Evolutionary conservation across 2,797 vertebrate genomes (phyloP).

Genomic region (Gambusia yucatana): DNA sequence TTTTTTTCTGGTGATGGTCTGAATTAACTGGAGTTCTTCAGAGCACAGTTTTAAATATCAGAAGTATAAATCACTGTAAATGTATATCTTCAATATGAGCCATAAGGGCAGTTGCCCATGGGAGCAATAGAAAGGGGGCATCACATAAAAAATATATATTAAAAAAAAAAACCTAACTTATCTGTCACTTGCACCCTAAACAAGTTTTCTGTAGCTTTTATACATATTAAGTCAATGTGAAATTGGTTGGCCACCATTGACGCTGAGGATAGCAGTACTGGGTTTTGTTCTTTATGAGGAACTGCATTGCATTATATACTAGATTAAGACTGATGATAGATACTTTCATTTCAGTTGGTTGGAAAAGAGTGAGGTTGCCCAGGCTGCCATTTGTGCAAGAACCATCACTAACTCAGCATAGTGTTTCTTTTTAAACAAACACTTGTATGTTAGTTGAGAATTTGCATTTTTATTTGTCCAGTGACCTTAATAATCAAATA

Average conservation of each 20-base stretch:
- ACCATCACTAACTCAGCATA: not conserved
- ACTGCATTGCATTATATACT: not conserved
- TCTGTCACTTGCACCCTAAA: not conserved
- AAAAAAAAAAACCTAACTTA: not conserved
- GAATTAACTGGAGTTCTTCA: not conserved
- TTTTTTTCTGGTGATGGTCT: not conserved
- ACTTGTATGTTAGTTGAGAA: not conserved
- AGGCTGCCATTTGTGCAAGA: not conserved
- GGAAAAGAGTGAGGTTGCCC: not conserved
- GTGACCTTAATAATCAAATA: not conserved
- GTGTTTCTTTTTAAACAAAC: not conserved
- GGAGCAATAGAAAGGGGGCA: not conserved
- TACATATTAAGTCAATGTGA: not conserved
- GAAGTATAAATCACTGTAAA: not conserved
- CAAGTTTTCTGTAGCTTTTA: not conserved
- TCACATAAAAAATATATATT: not conserved
- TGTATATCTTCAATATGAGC: not conserved
- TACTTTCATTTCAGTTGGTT: not conserved
- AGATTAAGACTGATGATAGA: not conserved
- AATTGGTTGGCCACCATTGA: not conserved
- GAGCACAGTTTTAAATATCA: not conserved
- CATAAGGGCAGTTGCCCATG: not conserved
- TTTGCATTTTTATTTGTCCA: not conserved
- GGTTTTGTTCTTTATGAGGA: not conserved
- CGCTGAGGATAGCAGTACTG: not conserved